Evolutionary conservation across 2,113 vertebrate species (phyloP), one percentile per base, ranked within the genome.

Genomic region (Zosterops lateralis): DNA sequence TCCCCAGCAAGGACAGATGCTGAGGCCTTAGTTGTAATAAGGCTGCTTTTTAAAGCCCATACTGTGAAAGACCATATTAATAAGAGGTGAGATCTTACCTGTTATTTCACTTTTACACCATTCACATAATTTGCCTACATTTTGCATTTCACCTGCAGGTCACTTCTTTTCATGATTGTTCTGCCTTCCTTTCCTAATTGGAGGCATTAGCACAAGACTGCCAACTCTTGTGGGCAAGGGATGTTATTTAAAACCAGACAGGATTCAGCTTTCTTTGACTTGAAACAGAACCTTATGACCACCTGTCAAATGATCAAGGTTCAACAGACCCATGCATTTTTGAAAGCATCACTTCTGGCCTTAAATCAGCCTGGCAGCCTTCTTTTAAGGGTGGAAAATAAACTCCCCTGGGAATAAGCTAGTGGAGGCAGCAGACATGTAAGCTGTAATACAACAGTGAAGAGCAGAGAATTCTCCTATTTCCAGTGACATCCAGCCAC

Each of bases 341-440:
- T 92, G 56, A 91, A 93, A 95, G 90, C 81, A 67, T 93, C 45
- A 58, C 85, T 95, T 90, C 60, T 90, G 78, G 86, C 75, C 72
- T 90, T 96, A 93, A 90, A 96, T 96, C 93, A 89, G 56, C 25
- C 62, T 94, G 88, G 91, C 88, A 96, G 92, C 24, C 61, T 74
- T 92, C 84, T 88, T 95, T 90, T 87, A 94, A 82, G 70, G 75
- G 77, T 50, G 45, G 86, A 92, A 96, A 96, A 95, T 71, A 94
- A 96, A 96, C 45, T 87, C 87, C 45, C 62, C 34, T 34, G 90
- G 90, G 81, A 96, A 84, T 54, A 91, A 95, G 47, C 50, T 53
- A 80, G 62, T 18, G 56, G 48, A 84, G 38, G 47, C 54, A 88
- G 85, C 68, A 92, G 62, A 61, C 65, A 36, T 47, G 38, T 51